Percentiles rank a stretch among this genome's conserved stretches.
phyloP scores from a whole-genome alignment of 2,113 vertebrate species.

The Fulmarus glacialis region DNA sequence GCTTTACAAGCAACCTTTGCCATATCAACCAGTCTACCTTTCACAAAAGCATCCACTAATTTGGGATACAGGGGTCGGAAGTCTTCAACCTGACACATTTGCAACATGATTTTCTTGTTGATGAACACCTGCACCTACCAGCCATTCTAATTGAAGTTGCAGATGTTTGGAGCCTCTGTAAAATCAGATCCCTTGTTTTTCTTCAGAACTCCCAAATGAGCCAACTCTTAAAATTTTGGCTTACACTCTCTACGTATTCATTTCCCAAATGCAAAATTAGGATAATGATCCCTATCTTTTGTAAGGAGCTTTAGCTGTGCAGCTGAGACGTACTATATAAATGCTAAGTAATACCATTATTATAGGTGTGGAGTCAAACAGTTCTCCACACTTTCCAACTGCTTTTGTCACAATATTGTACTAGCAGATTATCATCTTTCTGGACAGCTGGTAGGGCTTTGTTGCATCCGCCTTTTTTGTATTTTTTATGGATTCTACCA shows the following conservation, averaged over 20 bases:
- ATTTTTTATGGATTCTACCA: background rate
- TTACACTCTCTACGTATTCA: background rate
- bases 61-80: background rate
- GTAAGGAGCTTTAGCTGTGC: background rate
- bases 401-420: background rate
- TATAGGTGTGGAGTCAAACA: background rate
- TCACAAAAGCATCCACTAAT: background rate
- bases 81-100: background rate
- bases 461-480: background rate
- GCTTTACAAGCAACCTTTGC: background rate
- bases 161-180: background rate
- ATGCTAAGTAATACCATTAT: background rate
- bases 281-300: slow-evolving; percentile 21
- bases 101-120: background rate
- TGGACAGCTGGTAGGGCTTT: background rate
- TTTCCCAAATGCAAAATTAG: slow-evolving; percentile 20
- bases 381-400: background rate
- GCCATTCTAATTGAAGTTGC: background rate
- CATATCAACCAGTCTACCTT: background rate
- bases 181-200: background rate
- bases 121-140: background rate
- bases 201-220: background rate
- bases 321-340: background rate
- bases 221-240: slow-evolving; percentile 17
- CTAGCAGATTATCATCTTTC: background rate